phyloP scores from a whole-genome alignment of 2,888 invertebrate genomes.

The Hipparchia semele region DNA sequence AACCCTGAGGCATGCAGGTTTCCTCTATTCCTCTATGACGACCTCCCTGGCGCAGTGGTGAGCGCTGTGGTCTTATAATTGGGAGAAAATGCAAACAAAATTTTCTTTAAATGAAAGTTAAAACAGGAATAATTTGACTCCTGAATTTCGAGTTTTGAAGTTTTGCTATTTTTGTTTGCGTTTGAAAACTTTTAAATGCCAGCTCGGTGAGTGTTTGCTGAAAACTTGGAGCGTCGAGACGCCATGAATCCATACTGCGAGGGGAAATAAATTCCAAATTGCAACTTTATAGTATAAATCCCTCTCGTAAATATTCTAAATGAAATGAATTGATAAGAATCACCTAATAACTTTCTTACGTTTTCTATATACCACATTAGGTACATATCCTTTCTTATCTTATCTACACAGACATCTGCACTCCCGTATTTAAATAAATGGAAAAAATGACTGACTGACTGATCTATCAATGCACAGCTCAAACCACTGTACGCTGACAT shows the following conservation, averaged over 20 bases:
- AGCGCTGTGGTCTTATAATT: too few species aligned
- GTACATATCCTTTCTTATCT: too few species aligned
- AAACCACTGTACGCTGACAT: too few species aligned
- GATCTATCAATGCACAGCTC: too few species aligned
- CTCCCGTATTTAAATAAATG: too few species aligned
- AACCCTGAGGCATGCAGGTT: too few species aligned
- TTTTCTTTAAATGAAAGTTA: not conserved
- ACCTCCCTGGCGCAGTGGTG: too few species aligned
- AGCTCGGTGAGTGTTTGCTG: constrained; percentile 7
- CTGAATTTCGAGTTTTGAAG: constrained; percentile 5
- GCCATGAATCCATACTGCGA: constrained; percentile 9
- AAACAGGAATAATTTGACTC: constrained; percentile 9
- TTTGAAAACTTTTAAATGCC: constrained; percentile 9
- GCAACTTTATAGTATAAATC: not conserved
- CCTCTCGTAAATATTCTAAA: constrained; percentile 9
- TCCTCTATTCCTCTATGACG: too few species aligned
- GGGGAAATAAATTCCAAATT: constrained; percentile 1
- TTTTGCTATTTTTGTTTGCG: constrained; percentile 9
- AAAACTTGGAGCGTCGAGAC: constrained; percentile 12
- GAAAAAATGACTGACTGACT: too few species aligned
- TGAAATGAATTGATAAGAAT: constrained; percentile 10
- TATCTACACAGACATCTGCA: too few species aligned
- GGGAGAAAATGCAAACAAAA: not conserved
- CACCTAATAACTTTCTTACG: not conserved
- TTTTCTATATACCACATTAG: too few species aligned